A percentile compares a stretch with the other conserved stretches of the same genome.
Conservation (phyloP, 2,113 vertebrate genomes). For the Rattus rattus region DNA sequence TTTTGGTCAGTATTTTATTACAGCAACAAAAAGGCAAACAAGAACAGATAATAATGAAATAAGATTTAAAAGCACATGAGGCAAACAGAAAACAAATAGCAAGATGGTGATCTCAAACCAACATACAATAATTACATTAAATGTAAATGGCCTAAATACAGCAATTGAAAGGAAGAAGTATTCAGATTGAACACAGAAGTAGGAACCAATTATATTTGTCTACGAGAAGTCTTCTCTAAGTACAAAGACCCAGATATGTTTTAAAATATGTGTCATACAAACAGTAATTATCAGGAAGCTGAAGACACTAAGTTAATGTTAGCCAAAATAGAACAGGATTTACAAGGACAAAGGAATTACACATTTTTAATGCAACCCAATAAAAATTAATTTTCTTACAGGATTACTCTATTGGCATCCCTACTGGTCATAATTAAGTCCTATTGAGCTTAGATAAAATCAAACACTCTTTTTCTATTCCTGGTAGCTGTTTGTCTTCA, state of each 20-base stretch:
- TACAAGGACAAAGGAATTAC: neutral
- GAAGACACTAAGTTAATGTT: neutral
- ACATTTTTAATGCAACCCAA: neutral
- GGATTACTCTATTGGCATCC: neutral
- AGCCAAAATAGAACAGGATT: slow-evolving; percentile 2
- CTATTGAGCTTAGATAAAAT: neutral
- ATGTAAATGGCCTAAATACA: neutral
- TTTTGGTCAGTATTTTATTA: neutral
- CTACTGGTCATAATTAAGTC: neutral
- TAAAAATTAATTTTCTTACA: too few species aligned
- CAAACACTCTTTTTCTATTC: neutral
- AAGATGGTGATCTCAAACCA: neutral
- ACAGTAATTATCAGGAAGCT: neutral
- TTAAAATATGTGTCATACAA: neutral
- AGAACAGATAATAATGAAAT: neutral
- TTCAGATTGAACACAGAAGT: neutral
- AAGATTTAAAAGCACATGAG: neutral
- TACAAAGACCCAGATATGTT: neutral
- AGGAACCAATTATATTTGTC: neutral
- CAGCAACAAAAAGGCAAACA: neutral
- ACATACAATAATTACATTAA: slow-evolving; percentile 13
- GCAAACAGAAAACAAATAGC: slow-evolving; percentile 19
- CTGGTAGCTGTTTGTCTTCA: neutral
- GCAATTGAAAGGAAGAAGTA: neutral
- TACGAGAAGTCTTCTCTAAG: neutral